Evolutionary conservation across 1,140 invertebrate species (phyloP).

Genomic region (Neodiprion lecontei): DNA sequence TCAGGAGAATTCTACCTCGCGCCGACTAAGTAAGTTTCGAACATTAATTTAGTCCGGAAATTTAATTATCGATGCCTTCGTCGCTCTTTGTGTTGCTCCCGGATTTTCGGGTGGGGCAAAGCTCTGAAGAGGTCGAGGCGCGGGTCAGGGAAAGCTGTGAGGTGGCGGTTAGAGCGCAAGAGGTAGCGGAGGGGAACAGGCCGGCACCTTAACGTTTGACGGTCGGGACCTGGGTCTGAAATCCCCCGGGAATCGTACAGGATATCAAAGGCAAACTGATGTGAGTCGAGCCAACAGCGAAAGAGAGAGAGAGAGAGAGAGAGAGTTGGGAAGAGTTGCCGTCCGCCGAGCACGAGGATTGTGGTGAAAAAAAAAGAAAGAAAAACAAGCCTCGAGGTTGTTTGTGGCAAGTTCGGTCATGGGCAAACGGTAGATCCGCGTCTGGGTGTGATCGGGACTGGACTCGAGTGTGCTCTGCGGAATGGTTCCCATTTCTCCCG

Average conservation of each 20-base stretch:
- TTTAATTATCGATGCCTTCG: conserved; percentile 7
- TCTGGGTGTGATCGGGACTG: not conserved
- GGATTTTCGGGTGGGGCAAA: not conserved
- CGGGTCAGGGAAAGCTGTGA: not conserved
- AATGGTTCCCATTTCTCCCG: not conserved
- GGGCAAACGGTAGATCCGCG: not conserved
- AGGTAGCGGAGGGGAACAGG: not conserved
- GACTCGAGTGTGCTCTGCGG: not conserved
- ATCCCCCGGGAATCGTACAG: not conserved
- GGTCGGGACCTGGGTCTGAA: not conserved
- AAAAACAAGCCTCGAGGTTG: not conserved
- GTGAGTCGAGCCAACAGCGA: not conserved
- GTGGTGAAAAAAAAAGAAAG: not conserved
- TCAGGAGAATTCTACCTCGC: not conserved
- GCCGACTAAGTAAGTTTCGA: conserved; percentile 1
- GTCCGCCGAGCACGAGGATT: not conserved
- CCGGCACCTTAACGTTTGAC: not conserved
- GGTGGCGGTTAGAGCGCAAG: not conserved
- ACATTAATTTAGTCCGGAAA: not conserved
- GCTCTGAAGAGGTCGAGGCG: not conserved
- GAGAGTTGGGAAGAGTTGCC: not conserved
- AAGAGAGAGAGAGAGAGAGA: not conserved
- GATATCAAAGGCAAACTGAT: not conserved
- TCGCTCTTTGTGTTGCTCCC: not conserved
- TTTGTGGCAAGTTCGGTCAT: conserved; percentile 1